These are phyloP conservation scores for Drosophila vallismaia DNA, from an alignment of 2,888 invertebrate species.

Conservation along the genomic window DNA sequence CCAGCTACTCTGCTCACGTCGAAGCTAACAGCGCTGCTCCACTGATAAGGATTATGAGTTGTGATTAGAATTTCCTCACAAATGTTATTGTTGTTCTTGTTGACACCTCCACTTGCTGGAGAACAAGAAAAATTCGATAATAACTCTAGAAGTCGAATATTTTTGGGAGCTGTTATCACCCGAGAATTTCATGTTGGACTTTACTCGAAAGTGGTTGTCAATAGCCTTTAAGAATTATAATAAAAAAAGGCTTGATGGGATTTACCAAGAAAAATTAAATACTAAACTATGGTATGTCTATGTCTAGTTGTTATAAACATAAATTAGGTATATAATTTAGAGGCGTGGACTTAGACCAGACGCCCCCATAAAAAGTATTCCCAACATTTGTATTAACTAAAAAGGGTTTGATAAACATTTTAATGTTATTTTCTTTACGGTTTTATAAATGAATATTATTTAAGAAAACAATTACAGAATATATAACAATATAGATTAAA, in stretches of 20 bases:
- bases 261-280: background rate
- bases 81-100: background rate
- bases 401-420: too few species aligned
- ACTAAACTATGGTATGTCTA: background rate
- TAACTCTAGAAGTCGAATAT: slow-evolving; percentile 24
- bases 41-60: slow-evolving; percentile 45
- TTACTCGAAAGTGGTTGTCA: slow-evolving; percentile 47
- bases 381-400: too few species aligned
- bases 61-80: slow-evolving; percentile 29
- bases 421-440: too few species aligned
- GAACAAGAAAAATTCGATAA: slow-evolving; percentile 48
- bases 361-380: too few species aligned
- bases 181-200: slow-evolving; percentile 64
- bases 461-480: too few species aligned
- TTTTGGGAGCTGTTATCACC: slow-evolving; percentile 61
- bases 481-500: too few species aligned
- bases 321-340: background rate
- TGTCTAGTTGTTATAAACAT: background rate
- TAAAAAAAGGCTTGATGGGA: background rate
- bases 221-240: slow-evolving; percentile 16
- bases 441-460: too few species aligned
- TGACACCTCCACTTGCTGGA: slow-evolving; percentile 9
- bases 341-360: background rate
- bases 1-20: background rate
- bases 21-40: slow-evolving; percentile 10